These are phyloP conservation scores for Spheniscus humboldti DNA, from an alignment of 2,797 vertebrate genomes.

Conservation along the genomic window DNA sequence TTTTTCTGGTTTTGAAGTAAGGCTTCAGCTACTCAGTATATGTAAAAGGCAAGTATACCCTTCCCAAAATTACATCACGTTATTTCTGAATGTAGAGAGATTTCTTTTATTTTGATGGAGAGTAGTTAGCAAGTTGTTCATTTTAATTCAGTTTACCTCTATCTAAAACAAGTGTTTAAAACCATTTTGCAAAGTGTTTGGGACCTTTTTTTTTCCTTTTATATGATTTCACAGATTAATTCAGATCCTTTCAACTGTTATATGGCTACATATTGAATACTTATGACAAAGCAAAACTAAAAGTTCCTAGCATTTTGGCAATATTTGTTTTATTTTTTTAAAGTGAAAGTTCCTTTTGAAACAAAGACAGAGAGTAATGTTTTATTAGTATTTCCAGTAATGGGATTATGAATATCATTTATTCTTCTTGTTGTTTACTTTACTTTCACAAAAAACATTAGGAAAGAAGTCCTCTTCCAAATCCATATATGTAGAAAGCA, in stretches of 20 bases:
- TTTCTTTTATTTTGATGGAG: background rate
- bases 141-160: background rate
- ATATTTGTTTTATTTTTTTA: background rate
- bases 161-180: background rate
- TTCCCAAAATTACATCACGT: background rate
- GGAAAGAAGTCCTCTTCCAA: background rate
- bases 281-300: background rate
- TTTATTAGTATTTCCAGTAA: background rate
- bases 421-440: background rate
- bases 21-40: background rate
- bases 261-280: background rate
- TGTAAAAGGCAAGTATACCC: background rate
- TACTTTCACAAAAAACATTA: background rate
- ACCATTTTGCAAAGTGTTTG: background rate
- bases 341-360: background rate
- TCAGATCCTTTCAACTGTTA: background rate
- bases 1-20: background rate
- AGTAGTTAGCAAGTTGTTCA: background rate
- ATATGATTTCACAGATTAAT: background rate
- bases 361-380: background rate
- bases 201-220: background rate
- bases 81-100: background rate
- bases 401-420: background rate
- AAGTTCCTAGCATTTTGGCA: background rate
- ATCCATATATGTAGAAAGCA: background rate